Conservation (phyloP, 30 jellyfish, hydroid and myxozoan genomes). For the Aurelia coerulea region DNA sequence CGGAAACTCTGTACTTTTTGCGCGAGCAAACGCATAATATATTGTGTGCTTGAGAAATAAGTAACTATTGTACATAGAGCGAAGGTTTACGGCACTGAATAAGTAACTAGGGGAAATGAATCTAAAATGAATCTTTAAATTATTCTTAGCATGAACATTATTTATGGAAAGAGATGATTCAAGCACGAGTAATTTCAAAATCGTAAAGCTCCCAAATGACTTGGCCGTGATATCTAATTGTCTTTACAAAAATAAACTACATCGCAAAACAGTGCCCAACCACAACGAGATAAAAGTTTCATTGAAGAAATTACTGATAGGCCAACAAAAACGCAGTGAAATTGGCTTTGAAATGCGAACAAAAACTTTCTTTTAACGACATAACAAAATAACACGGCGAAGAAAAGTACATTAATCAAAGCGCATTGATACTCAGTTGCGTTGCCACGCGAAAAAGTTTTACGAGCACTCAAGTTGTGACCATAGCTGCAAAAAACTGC, state of each 20-base stretch:
- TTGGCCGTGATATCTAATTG: constrained; percentile 22
- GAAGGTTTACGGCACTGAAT: neutral
- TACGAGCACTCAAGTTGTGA: neutral
- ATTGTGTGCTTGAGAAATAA: constrained; percentile 1
- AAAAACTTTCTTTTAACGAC: constrained; percentile 17
- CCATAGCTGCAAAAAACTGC: too few relatives aligned
- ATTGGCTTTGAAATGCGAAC: constrained; percentile 56
- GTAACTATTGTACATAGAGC: neutral
- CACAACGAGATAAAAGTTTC: constrained; percentile 52
- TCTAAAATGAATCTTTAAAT: too few relatives aligned
- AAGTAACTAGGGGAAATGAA: too few relatives aligned
- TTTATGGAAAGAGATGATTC: too few relatives aligned
- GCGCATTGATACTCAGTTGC: neutral
- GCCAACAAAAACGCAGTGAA: constrained; percentile 43
- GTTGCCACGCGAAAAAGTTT: neutral
- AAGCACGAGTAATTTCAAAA: neutral
- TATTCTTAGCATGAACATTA: too few relatives aligned
- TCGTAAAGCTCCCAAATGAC: neutral
- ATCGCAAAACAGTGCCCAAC: constrained; percentile 14
- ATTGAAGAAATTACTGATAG: constrained; percentile 28
- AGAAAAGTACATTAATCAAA: constrained; percentile 11
- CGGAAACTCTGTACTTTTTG: neutral
- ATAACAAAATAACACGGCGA: constrained; percentile 15
- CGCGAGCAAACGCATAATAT: constrained; percentile 4
- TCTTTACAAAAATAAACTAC: neutral